Evolutionary conservation across 2,888 invertebrate species (phyloP).

Genomic region (Ypsolopha scabrella): DNA sequence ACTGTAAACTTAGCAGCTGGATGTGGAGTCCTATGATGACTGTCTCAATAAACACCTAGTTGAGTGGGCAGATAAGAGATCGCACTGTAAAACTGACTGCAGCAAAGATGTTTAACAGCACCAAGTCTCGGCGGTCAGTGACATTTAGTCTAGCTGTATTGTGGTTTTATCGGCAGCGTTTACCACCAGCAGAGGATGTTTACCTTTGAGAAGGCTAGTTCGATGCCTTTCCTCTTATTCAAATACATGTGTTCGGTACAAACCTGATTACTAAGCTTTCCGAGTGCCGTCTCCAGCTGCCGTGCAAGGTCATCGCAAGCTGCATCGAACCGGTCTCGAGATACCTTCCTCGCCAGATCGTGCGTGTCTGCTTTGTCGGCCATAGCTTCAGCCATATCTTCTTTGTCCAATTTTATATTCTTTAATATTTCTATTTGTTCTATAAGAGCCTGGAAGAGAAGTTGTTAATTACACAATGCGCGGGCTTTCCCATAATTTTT

Average conservation of each 20-base stretch:
- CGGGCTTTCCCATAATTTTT: too few relatives aligned
- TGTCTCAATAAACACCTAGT: neutral
- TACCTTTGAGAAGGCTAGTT: neutral
- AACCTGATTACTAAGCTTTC: slow-evolving; percentile 72
- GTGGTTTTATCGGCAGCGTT: too few relatives aligned
- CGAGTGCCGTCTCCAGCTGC: slow-evolving; percentile 73
- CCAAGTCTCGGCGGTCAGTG: too few relatives aligned
- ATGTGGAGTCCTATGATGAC: too few relatives aligned
- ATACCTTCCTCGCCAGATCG: slow-evolving; percentile 78
- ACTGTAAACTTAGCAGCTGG: too few relatives aligned
- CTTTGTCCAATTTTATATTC: slow-evolving; percentile 76
- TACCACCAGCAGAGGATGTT: neutral
- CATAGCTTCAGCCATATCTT: slow-evolving; percentile 77
- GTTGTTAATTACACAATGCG: too few relatives aligned
- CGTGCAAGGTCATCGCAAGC: slow-evolving; percentile 76
- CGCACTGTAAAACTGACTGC: too few relatives aligned
- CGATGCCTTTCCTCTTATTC: neutral
- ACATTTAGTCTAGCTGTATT: too few relatives aligned
- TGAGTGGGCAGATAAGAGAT: too few relatives aligned
- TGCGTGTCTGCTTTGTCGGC: slow-evolving; percentile 81
- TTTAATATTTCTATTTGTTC: slow-evolving; percentile 77
- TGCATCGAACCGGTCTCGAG: slow-evolving; percentile 77
- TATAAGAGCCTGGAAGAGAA: slow-evolving; percentile 55
- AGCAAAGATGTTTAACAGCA: too few relatives aligned
- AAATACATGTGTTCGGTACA: slow-evolving; percentile 4